Evolutionary conservation across 2,888 invertebrate species (phyloP), one percentile per base, ranked within the genome.

Genomic region (Rotaria sp.): DNA sequence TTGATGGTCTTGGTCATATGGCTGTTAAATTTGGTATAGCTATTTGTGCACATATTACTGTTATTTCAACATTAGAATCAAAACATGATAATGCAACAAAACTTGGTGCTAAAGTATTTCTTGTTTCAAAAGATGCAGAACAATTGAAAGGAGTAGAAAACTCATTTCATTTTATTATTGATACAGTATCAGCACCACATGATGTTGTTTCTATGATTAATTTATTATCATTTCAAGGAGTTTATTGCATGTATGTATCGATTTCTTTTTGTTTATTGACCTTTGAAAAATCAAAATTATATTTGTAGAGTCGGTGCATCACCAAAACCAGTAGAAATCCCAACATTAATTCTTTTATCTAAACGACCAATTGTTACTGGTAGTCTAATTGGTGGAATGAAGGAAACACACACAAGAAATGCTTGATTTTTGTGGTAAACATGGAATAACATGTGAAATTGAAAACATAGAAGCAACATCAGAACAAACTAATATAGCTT

Each of bases 371-470:
- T 13, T 24, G 21, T 84, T 13, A 45, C 48, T 15, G 84, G 84
- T 41, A n/a, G 38, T 41, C 2, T 30, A 1, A 30, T 84, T 45
- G 84, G 84, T 41, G 84, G 84, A n/a, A 84, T 84, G 35, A 84
- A 84, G 45, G 84, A 84, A 84, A 5, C n/a, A n/a, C n/a, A 84
- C 84, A 7, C 84, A 84, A 48, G 84, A 84, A 26, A 84, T 84
- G 84, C 84, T 84, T n/a, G 84, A 84, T 41, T 84, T 84, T 30
- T 38, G 41, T 80, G 80, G 26, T n/a, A 80, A 80, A 45, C 18
- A 80, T 80, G 18, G 18, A 3, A 80, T 80, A 26, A 45, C 45
- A 45, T 80, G 80, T 45, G 45, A 45, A 2, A 80, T 45, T n/a
- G 80, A 80, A 80, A 38, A 26, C 7, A 35, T 80, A 4, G 24